Percentiles rank a stretch among this genome's conserved stretches.
These are phyloP conservation scores for Sminthurides aquaticus DNA, from an alignment of 2,888 invertebrate genomes.

Conservation along the genomic window DNA sequence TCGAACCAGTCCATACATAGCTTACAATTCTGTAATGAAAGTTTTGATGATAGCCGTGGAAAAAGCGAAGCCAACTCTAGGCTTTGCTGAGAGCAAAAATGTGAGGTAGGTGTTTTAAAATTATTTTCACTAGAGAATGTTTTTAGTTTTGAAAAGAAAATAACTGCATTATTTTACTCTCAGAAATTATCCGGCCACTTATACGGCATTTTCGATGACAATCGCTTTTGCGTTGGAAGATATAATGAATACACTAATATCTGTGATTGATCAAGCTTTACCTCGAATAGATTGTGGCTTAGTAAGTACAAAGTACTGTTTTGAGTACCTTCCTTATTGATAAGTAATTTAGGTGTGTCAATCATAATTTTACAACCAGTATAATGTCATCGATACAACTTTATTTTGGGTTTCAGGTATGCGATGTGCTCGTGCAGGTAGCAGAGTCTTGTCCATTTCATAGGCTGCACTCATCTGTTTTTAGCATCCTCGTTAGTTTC, in stretches of 20 bases:
- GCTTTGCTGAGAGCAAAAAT: constrained; percentile 14
- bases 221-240: constrained; percentile 24
- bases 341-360: neutral
- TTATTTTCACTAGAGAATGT: too few relatives aligned
- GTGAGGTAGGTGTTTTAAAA: constrained; percentile 16
- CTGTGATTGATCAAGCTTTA: constrained; percentile 17
- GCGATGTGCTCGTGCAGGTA: constrained; percentile 14
- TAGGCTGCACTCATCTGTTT: constrained; percentile 20
- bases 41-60: constrained; percentile 16
- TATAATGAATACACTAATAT: constrained; percentile 14
- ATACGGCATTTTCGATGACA: constrained; percentile 22
- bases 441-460: constrained; percentile 21
- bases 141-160: too few relatives aligned
- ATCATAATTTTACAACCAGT: neutral
- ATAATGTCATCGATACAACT: neutral
- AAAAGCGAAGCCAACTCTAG: constrained; percentile 17
- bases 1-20: constrained; percentile 15
- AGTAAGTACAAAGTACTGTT: constrained; percentile 8
- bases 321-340: neutral
- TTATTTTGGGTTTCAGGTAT: constrained; percentile 20
- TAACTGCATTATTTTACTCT: too few relatives aligned
- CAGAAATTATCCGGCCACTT: constrained; percentile 21
- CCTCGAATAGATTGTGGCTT: constrained; percentile 12
- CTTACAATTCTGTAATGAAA: constrained; percentile 15
- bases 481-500: constrained; percentile 13